phyloP scores from a whole-genome alignment of 1,140 invertebrate species.

The Bombyx mandarina region DNA sequence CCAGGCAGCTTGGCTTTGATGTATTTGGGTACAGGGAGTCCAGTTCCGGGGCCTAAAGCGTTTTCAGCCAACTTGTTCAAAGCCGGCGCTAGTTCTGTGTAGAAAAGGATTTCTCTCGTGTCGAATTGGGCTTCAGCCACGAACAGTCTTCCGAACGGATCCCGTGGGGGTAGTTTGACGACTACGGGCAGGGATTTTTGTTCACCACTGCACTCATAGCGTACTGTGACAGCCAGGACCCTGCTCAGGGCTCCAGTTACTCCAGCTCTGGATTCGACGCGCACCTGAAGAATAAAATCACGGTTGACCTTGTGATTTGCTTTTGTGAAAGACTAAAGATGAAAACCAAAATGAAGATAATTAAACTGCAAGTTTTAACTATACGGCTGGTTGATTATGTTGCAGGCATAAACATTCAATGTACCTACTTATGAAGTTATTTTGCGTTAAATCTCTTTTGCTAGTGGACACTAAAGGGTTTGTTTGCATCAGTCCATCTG shows the following conservation, averaged over 20 bases:
- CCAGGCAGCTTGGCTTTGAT: constrained; percentile 53
- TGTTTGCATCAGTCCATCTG: too few species aligned
- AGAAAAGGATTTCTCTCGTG: constrained; percentile 86
- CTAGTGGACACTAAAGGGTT: too few species aligned
- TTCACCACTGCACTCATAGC: constrained; percentile 47
- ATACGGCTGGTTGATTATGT: too few species aligned
- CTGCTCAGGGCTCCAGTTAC: constrained; percentile 53
- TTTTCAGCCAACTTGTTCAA: constrained; percentile 61
- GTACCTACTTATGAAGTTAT: too few species aligned
- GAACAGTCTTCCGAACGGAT: constrained; percentile 82
- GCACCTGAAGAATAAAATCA: constrained; percentile 24
- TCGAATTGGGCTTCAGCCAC: constrained; percentile 87
- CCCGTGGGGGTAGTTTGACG: constrained; percentile 82
- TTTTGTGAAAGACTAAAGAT: neutral
- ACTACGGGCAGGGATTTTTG: constrained; percentile 72
- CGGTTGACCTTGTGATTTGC: neutral
- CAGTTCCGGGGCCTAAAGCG: constrained; percentile 54
- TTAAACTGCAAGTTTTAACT: too few species aligned
- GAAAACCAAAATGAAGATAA: neutral
- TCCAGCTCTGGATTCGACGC: constrained; percentile 47
- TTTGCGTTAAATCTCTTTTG: too few species aligned
- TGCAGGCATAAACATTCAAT: too few species aligned
- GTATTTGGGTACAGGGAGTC: constrained; percentile 64
- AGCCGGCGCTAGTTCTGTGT: constrained; percentile 77
- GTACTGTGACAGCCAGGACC: constrained; percentile 51